Percentiles rank a stretch among this genome's conserved stretches.
Conservation (phyloP, 2,113 vertebrate species). For the Corythoichthys intestinalis region DNA sequence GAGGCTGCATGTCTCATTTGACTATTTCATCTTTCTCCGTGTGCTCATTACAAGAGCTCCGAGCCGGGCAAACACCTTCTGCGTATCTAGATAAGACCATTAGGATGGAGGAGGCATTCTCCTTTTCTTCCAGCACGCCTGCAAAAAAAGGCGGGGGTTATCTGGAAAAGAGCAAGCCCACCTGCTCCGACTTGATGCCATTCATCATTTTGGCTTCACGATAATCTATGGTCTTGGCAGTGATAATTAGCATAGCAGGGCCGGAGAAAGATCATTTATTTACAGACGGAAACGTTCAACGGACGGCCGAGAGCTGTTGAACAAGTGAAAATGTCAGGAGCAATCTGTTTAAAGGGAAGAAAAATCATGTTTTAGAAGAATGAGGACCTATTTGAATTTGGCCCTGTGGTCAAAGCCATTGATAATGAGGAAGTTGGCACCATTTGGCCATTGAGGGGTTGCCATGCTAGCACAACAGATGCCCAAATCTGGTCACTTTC, state of each 20-base stretch:
- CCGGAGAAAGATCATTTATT: conserved; percentile 17
- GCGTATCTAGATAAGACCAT: conserved; percentile 60
- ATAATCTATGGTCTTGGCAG: conserved; percentile 32
- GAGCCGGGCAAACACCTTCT: conserved; percentile 49
- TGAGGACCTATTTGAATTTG: conserved; percentile 8
- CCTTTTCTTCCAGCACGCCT: conserved; percentile 7
- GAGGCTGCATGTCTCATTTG: conserved; percentile 50
- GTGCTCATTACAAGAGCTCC: conserved; percentile 58
- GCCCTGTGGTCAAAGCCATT: conserved; percentile 2
- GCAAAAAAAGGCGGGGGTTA: conserved; percentile 53
- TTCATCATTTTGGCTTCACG: conserved; percentile 47
- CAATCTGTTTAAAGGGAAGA: neutral
- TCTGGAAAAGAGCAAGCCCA: conserved; percentile 54
- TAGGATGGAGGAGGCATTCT: conserved; percentile 62
- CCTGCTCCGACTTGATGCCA: conserved; percentile 54
- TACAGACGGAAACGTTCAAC: conserved; percentile 21
- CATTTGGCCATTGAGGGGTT: neutral
- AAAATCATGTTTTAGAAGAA: conserved; percentile 14
- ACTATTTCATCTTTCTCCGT: conserved; percentile 60
- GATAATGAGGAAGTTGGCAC: neutral
- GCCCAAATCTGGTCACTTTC: conserved; percentile 23
- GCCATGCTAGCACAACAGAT: conserved; percentile 13
- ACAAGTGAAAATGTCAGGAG: conserved; percentile 36
- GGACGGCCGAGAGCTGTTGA: conserved; percentile 24
- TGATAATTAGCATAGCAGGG: conserved; percentile 56